Evolutionary conservation across 2,113 vertebrate species (phyloP), one percentile per base, ranked within the genome.

Genomic region (Coptodon bakossiorum): DNA sequence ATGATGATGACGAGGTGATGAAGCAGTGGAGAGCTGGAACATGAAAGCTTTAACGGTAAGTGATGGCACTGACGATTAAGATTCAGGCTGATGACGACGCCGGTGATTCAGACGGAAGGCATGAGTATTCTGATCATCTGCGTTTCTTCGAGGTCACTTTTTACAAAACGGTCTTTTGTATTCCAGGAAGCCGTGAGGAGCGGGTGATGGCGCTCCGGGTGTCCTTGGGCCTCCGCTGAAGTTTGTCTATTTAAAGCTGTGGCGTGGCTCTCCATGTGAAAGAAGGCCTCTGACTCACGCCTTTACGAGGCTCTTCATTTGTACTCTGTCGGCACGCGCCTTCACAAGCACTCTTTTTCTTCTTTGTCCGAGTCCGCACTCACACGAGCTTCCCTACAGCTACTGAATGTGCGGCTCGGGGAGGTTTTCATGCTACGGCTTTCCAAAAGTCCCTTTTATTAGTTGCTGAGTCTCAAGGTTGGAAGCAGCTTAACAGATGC

Each of bases 251-350:
- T 87, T 86, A 71, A 89, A 88, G 71, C 57, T 54, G 80, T 4
- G 22, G 82, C 53, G 22, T 54, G 84, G 71, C 52, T 86, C n/a
- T 40, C 50, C 38, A 38, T 85, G 45, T 82, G 76, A 82, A 85
- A 66, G 84, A 43, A 83, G 76, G 86, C 7, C 57, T 87, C 53
- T 89, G 84, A 89, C 83, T 92, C 88, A 79, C 48, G 13, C 86
- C 83, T 80, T 89, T 82, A 90, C 5, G 24, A 89, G 84, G 56
- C 52, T 61, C 89, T 88, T 87, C 71, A 36, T 93, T 93, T 86
- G 71, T 17, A 80, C 89, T 89, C 86, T 31, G 43, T 79, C 79
- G 6, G 4, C 83, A 59, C 54, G 3, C 27, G 10, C 24, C 10
- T 10, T 13, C 43, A 71, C 56, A 36, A 53, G 45, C 82, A 34